Conservation (phyloP, 92 coral and sea anemone genomes). For the Actinostola sp. region DNA sequence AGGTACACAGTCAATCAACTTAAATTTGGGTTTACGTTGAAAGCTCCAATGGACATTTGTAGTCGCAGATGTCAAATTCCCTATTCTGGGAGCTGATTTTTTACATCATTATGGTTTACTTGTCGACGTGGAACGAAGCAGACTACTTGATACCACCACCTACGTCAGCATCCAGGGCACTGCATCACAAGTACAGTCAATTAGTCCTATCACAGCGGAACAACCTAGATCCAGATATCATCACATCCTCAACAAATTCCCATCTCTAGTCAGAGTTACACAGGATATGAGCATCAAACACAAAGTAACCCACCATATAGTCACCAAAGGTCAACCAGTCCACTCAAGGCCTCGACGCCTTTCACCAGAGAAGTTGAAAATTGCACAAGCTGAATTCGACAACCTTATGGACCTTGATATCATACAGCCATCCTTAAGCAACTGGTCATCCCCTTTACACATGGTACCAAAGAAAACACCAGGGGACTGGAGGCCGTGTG, state of each 20-base stretch:
- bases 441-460: no score
- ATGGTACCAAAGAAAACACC: no score
- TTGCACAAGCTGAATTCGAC: constrained; percentile 5
- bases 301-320: constrained; percentile 26
- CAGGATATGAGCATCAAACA: constrained; percentile 31
- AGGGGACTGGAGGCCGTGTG: no score
- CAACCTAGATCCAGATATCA: constrained; percentile 16
- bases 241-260: constrained; percentile 27
- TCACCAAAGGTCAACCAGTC: constrained; percentile 30
- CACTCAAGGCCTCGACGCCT: constrained; percentile 5
- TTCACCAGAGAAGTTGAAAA: constrained; percentile 19
- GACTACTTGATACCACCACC: no score
- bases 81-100: no score
- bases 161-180: no score
- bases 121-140: no score
- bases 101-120: no score
- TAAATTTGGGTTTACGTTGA: no score
- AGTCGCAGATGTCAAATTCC: no score
- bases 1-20: no score
- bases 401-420: constrained; percentile 39
- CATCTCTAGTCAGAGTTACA: constrained; percentile 31
- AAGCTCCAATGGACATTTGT: no score
- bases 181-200: constrained; percentile 20
- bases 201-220: constrained; percentile 39
- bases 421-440: constrained; percentile 30